Conservation (phyloP, 2,797 vertebrate species). For the Malacoctenus gilli region DNA sequence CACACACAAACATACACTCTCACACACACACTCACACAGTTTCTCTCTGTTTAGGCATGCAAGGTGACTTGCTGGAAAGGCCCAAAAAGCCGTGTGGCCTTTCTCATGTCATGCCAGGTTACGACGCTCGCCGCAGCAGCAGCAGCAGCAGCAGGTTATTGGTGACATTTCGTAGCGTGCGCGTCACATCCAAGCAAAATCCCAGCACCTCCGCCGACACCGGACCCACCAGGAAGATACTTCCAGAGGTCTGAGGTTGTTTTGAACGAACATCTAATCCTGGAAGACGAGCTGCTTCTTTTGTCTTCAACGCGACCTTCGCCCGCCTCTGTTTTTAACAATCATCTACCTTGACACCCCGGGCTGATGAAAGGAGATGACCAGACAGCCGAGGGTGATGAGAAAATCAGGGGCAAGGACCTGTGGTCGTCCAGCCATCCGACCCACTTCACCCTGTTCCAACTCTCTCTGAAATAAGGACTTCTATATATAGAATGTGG, state of each 20-base stretch:
- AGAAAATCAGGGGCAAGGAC: constrained; percentile 51
- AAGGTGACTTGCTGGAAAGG: constrained; percentile 69
- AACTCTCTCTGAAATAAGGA: constrained; percentile 69
- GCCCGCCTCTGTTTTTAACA: too few relatives aligned
- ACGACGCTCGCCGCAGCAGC: constrained; percentile 46
- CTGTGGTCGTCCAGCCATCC: constrained; percentile 61
- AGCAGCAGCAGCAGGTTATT: constrained; percentile 58
- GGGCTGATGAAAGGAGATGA: constrained; percentile 1
- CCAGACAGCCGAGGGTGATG: constrained; percentile 10
- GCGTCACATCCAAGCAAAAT: constrained; percentile 36
- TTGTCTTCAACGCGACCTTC: too few relatives aligned
- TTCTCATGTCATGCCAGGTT: constrained; percentile 68
- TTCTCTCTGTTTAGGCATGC: constrained; percentile 61
- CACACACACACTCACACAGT: constrained; percentile 27
- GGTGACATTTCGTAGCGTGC: constrained; percentile 55
- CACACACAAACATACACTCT: constrained; percentile 10
- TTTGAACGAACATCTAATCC: too few relatives aligned
- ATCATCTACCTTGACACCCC: background rate
- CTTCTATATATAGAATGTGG: constrained; percentile 84
- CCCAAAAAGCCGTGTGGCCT: constrained; percentile 60
- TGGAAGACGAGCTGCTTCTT: too few relatives aligned
- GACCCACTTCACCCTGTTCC: constrained; percentile 79
- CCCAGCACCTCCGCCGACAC: constrained; percentile 10
- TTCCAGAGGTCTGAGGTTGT: too few relatives aligned
- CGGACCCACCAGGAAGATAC: too few relatives aligned